These are phyloP conservation scores for Myanophis thanlyinensis DNA, from an alignment of 2,113 vertebrate genomes.

Conservation along the genomic window DNA sequence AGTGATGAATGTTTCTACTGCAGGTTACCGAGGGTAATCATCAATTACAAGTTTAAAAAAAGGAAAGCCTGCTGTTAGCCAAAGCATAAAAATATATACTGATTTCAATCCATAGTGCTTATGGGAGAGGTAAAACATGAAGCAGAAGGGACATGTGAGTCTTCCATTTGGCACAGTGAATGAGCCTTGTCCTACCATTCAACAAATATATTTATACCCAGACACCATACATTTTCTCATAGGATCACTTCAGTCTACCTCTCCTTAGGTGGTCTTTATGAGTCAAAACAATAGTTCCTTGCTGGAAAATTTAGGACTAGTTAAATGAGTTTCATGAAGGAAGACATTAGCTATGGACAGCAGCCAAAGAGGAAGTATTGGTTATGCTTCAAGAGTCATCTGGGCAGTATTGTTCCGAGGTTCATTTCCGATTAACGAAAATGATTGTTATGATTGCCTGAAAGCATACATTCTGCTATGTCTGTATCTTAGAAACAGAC, in stretches of 20 bases:
- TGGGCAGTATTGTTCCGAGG: not conserved
- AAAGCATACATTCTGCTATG: not conserved
- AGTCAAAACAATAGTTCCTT: not conserved
- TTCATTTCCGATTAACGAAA: not conserved
- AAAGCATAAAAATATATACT: not conserved
- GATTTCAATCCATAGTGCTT: not conserved
- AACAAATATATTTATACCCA: not conserved
- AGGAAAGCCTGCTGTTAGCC: not conserved
- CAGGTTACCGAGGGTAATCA: not conserved
- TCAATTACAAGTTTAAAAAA: not conserved
- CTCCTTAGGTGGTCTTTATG: not conserved
- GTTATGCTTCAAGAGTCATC: not conserved
- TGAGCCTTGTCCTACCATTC: not conserved
- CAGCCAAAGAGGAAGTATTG: not conserved
- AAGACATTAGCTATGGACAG: not conserved
- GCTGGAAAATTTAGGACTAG: not conserved
- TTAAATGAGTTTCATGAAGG: not conserved
- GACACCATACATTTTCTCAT: not conserved
- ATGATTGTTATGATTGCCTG: not conserved
- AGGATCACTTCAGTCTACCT: not conserved
- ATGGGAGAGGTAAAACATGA: not conserved
- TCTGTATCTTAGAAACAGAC: not conserved
- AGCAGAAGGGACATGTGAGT: not conserved
- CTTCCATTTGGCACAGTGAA: not conserved
- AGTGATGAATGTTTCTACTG: not conserved